Evolutionary conservation across 2,888 invertebrate genomes (phyloP), one percentile per base, ranked within the genome.

Genomic region (Pachycephus smyrnensis): DNA sequence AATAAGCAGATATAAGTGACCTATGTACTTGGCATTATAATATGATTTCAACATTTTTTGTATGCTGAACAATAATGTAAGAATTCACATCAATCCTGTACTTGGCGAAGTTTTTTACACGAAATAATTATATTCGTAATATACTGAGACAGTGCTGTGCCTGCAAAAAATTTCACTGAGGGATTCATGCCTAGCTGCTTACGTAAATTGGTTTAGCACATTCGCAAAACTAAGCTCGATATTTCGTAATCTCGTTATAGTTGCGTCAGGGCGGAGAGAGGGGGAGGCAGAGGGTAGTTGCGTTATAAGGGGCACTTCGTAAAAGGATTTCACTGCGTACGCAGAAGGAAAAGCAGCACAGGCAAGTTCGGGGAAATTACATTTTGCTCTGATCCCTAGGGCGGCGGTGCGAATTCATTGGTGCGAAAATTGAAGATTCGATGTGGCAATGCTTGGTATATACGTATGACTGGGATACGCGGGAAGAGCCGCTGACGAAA

Each of bases 161-260:
- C 23, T 55, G 23, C 23, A 23, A 55, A 9, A 6, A 23, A 55
- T 55, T 9, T 55, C 9, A 55, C 23, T 55, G 23, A 23, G 23
- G 55, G 9, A 55, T 23, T 55, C 23, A 9, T 23, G 2, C 9
- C 15, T 6, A 23, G 55, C 55, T 23, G 23, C 55, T 55, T 55
- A 23, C 23, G 55, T 55, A 55, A 71, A 71, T 71, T 71, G 12
- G 33, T 71, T 71, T 71, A 71, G 15, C 33, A 31, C 71, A 33
- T 23, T 71, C 32, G 33, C 71, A 31, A 71, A 71, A 31, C 71
- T 71, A 71, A 71, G 71, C 71, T 33, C 71, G 71, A 33, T 31
- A 31, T 71, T 71, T 71, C 31, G 23, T 71, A 71, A 31, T 71
- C 12, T 71, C 33, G 33, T 71, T 71, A 71, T 55, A 55, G 55